Evolutionary conservation across 2,888 invertebrate species (phyloP).

Genomic region (Marasmarcha lunaedactyla): DNA sequence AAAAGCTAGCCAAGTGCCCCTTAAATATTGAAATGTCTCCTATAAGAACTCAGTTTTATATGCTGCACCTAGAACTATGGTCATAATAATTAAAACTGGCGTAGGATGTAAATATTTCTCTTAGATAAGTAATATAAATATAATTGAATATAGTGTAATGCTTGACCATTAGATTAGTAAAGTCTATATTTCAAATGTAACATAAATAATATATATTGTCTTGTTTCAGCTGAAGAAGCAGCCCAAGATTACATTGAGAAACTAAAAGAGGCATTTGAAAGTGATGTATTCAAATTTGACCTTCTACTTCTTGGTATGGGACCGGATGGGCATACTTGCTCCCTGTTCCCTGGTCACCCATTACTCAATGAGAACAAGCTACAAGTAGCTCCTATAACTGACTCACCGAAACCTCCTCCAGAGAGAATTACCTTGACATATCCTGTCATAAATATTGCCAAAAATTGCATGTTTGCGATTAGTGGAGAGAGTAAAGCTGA

Average conservation of each 20-base stretch:
- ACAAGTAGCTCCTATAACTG: constrained; percentile 86
- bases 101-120: too few relatives aligned
- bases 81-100: too few relatives aligned
- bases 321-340: constrained; percentile 98
- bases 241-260: constrained; percentile 80
- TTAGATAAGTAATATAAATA: too few relatives aligned
- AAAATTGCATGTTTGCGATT: constrained; percentile 84
- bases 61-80: too few relatives aligned
- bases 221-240: constrained; percentile 78
- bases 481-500: constrained; percentile 89
- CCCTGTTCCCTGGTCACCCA: constrained; percentile 89
- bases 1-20: too few relatives aligned
- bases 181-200: too few relatives aligned
- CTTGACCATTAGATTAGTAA: too few relatives aligned
- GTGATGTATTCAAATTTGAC: constrained; percentile 78
- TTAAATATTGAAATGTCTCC: too few relatives aligned
- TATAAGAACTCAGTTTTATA: too few relatives aligned
- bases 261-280: constrained; percentile 71
- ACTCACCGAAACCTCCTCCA: constrained; percentile 97
- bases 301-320: constrained; percentile 94
- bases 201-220: too few relatives aligned
- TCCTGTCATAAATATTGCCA: constrained; percentile 89
- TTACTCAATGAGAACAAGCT: constrained; percentile 72
- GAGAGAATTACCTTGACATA: constrained; percentile 91
- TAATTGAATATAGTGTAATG: too few relatives aligned